phyloP scores from a whole-genome alignment of 2,888 invertebrate species.

The Thecophora atra region DNA sequence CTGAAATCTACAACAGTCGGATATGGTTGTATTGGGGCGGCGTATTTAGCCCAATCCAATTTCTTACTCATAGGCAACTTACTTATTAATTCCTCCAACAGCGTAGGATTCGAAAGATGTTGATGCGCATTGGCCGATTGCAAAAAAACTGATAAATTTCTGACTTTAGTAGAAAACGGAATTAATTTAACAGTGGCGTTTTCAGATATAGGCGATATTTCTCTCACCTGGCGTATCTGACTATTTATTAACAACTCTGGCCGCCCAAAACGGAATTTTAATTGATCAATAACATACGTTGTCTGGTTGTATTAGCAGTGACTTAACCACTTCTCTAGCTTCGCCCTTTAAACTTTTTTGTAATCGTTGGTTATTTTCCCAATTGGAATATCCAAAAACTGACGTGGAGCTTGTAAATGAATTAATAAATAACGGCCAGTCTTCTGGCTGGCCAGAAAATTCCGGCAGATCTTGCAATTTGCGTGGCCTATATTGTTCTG shows the following conservation, averaged over 20 bases:
- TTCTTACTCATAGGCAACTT: conserved; percentile 39
- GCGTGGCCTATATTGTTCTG: no score
- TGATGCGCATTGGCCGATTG: conserved; percentile 32
- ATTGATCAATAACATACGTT: conserved; percentile 1
- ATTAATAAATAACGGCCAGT: background rate
- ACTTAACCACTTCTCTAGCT: background rate
- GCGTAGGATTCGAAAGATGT: conserved; percentile 38
- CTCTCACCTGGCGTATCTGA: conserved; percentile 18
- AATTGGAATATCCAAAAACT: background rate
- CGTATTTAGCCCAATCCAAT: conserved; percentile 39
- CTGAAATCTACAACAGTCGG: conserved; percentile 27
- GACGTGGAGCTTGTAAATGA: background rate
- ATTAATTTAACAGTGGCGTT: conserved; percentile 22
- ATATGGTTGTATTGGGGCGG: conserved; percentile 14
- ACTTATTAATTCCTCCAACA: conserved; percentile 37
- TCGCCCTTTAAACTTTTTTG: background rate
- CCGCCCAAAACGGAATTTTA: background rate
- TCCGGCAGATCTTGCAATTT: background rate
- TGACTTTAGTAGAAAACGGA: conserved; percentile 39
- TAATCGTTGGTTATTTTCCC: background rate
- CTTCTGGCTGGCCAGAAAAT: conserved; percentile 2
- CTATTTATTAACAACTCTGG: conserved; percentile 29
- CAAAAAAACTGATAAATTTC: conserved; percentile 36
- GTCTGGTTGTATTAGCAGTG: background rate
- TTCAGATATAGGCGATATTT: conserved; percentile 30